These are phyloP conservation scores for Amorpha juglandis DNA, from an alignment of 2,888 invertebrate genomes.

Conservation along the genomic window DNA sequence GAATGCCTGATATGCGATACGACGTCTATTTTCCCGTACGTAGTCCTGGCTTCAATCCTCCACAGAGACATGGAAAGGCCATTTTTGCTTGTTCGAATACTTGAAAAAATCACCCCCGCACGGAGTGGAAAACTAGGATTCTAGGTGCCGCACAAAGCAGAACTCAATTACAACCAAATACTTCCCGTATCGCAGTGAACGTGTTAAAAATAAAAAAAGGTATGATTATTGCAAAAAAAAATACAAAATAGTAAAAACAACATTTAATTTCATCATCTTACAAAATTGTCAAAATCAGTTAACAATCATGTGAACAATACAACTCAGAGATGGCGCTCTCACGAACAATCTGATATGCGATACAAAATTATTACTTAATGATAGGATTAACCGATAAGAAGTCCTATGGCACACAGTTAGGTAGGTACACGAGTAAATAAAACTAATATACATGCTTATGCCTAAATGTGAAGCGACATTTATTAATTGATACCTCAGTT, in stretches of 20 bases:
- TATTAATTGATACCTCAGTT: background rate
- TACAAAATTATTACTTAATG: slow-evolving; percentile 8
- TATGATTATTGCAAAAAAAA: background rate
- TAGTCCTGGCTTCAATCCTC: no score
- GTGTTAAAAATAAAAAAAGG: no score
- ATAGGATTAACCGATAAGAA: background rate
- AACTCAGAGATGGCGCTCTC: slow-evolving; percentile 8
- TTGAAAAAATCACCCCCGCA: no score
- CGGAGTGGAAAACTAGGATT: no score
- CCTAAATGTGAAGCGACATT: slow-evolving; percentile 8
- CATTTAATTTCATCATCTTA: background rate
- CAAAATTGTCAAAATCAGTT: background rate
- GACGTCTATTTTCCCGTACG: no score
- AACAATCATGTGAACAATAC: background rate
- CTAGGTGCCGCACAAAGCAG: no score
- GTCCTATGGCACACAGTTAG: slow-evolving; percentile 20
- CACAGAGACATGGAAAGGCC: no score
- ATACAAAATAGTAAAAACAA: slow-evolving; percentile 4
- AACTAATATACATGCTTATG: background rate
- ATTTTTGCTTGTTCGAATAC: no score
- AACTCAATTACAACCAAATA: no score
- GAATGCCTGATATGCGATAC: no score
- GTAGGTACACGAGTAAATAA: slow-evolving; percentile 16
- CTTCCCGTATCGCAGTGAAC: no score
- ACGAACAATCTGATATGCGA: slow-evolving; percentile 5